A percentile compares a stretch with the other conserved stretches of the same genome.
Evolutionary conservation across 2,888 invertebrate genomes (phyloP).

Genomic region (Eristalis tenax): DNA sequence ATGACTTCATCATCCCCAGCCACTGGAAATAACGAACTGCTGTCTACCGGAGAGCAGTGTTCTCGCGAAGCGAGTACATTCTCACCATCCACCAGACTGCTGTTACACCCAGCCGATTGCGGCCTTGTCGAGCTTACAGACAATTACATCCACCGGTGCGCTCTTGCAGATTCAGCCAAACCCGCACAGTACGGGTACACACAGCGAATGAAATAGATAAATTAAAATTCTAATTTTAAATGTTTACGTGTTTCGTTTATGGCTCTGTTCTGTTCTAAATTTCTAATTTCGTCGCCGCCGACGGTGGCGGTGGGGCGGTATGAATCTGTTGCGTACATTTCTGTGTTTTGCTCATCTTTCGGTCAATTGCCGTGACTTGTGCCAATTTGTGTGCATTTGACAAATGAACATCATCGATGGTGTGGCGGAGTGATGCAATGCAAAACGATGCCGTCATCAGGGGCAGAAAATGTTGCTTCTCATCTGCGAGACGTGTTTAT

Average conservation of each 20-base stretch:
- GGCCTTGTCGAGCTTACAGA: constrained; percentile 1
- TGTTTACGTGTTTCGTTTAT: constrained; percentile 58
- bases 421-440: constrained; percentile 18
- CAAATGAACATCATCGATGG: constrained; percentile 10
- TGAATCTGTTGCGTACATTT: constrained; percentile 16
- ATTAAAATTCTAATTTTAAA: constrained; percentile 62
- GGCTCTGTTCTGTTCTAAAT: constrained; percentile 56
- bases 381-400: constrained; percentile 46
- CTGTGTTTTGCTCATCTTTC: not conserved
- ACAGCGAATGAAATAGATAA: constrained; percentile 40
- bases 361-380: constrained; percentile 30
- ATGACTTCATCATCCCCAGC: constrained; percentile 64
- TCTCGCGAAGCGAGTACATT: not conserved
- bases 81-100: not conserved
- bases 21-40: constrained; percentile 36
- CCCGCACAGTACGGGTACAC: constrained; percentile 8
- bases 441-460: not conserved
- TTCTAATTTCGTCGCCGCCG: constrained; percentile 49
- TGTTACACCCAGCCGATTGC: not conserved
- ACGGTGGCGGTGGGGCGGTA: not conserved
- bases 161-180: constrained; percentile 32
- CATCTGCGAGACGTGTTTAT: not conserved
- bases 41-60: constrained; percentile 20
- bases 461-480: not conserved
- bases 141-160: not conserved